Percentiles rank a stretch among this genome's conserved stretches.
Conservation (phyloP, 2,113 vertebrate genomes). For the Syngnathus typhle region DNA sequence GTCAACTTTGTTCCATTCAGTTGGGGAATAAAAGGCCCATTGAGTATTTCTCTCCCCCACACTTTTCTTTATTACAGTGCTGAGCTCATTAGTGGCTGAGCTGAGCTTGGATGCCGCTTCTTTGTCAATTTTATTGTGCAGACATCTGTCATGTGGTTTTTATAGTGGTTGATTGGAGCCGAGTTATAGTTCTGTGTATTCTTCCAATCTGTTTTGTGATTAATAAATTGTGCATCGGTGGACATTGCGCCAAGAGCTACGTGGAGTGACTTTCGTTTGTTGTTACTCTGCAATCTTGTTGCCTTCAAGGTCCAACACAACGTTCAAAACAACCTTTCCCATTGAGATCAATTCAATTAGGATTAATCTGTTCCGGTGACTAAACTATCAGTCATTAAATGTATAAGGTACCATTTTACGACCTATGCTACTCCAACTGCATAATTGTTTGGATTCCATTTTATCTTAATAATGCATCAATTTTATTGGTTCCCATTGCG, state of each 20-base stretch:
- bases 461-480: too few species aligned
- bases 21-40: constrained; percentile 40
- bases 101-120: constrained; percentile 13
- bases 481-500: not conserved
- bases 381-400: too few species aligned
- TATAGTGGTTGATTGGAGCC: constrained; percentile 32
- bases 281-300: not conserved
- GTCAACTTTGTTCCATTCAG: constrained; percentile 21
- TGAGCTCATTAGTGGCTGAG: constrained; percentile 53
- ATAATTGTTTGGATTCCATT: too few species aligned
- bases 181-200: constrained; percentile 35
- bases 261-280: not conserved
- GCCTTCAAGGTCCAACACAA: not conserved
- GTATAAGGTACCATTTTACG: too few species aligned
- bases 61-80: constrained; percentile 22
- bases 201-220: constrained; percentile 21
- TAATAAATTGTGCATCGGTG: constrained; percentile 36
- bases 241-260: constrained; percentile 9
- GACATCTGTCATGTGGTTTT: constrained; percentile 42
- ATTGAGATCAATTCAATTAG: too few species aligned
- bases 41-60: constrained; percentile 16
- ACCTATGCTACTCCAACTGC: not conserved
- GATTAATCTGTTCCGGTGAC: too few species aligned
- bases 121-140: constrained; percentile 33
- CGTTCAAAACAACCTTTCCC: too few species aligned